Conservation (phyloP, 1,140 invertebrate species). For the Hylaeus anthracinus region DNA sequence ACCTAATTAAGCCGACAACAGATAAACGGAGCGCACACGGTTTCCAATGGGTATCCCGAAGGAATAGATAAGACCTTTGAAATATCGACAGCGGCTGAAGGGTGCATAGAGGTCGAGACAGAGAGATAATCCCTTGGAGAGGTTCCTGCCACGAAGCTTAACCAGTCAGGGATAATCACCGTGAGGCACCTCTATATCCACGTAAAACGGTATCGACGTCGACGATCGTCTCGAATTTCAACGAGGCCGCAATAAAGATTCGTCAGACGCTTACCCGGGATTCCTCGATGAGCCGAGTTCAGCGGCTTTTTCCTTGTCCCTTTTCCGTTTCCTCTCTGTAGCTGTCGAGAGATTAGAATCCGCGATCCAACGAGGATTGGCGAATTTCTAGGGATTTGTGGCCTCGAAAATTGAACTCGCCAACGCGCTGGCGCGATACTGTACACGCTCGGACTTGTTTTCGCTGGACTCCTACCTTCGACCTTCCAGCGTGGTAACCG, state of each 20-base stretch:
- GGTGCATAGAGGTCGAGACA: slow-evolving; percentile 70
- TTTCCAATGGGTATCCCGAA: slow-evolving; percentile 68
- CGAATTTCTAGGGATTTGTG: slow-evolving; percentile 4
- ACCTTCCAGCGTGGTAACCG: no score
- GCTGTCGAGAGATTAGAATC: slow-evolving; percentile 34
- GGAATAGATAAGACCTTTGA: slow-evolving; percentile 76
- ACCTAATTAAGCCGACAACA: slow-evolving; percentile 62
- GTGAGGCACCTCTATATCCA: slow-evolving; percentile 69
- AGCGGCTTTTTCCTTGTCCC: slow-evolving; percentile 28
- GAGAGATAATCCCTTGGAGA: slow-evolving; percentile 73
- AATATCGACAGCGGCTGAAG: slow-evolving; percentile 76
- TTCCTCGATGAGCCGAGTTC: slow-evolving; percentile 38
- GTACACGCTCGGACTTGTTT: background rate
- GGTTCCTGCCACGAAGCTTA: slow-evolving; percentile 71
- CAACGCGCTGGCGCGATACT: background rate
- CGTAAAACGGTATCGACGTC: slow-evolving; percentile 71
- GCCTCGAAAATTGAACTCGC: slow-evolving; percentile 27
- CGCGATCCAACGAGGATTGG: background rate
- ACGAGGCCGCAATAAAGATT: slow-evolving; percentile 66
- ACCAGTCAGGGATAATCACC: slow-evolving; percentile 78
- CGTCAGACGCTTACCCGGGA: slow-evolving; percentile 45
- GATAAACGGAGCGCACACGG: slow-evolving; percentile 45
- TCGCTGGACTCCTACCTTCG: no score
- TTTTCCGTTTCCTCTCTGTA: background rate
- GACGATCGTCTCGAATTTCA: slow-evolving; percentile 70